These are phyloP conservation scores for Thereva nobilitata DNA, from an alignment of 2,888 invertebrate genomes.

Conservation along the genomic window DNA sequence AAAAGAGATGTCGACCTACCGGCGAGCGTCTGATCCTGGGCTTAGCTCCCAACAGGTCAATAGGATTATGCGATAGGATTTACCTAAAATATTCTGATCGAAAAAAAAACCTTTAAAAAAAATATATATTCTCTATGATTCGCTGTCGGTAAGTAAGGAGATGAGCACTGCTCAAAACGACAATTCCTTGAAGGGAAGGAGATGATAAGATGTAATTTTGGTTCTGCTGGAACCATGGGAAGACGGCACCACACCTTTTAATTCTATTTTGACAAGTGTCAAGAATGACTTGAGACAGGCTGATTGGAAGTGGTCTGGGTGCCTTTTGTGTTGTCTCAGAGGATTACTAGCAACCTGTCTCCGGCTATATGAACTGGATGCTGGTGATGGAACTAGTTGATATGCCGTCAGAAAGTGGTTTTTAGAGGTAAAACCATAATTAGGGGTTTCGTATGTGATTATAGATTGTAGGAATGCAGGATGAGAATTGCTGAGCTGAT, in stretches of 20 bases:
- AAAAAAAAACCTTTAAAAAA: not conserved
- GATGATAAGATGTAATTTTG: constrained; percentile 6
- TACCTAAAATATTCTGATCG: constrained; percentile 12
- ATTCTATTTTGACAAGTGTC: constrained; percentile 36
- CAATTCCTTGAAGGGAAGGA: constrained; percentile 11
- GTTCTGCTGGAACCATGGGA: not conserved
- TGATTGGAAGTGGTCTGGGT: constrained; percentile 10
- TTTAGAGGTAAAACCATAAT: constrained; percentile 6
- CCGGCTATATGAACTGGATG: not conserved
- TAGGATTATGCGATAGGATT: constrained; percentile 8
- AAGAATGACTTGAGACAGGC: constrained; percentile 25
- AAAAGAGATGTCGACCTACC: no score
- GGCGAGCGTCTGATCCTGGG: not conserved
- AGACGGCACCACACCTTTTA: constrained; percentile 17
- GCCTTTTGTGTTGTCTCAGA: constrained; percentile 7
- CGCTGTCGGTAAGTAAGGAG: constrained; percentile 6
- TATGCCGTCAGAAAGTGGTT: not conserved
- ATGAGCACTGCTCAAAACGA: constrained; percentile 8
- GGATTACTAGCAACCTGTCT: constrained; percentile 10
- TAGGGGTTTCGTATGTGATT: constrained; percentile 12
- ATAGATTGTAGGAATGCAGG: no score
- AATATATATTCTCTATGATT: not conserved
- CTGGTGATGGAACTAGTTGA: not conserved
- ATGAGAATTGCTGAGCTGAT: no score
- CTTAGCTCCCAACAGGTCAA: constrained; percentile 14